Evolutionary conservation across 1,140 invertebrate species (phyloP), one percentile per base, ranked within the genome.

Genomic region (Solenopsis invicta): DNA sequence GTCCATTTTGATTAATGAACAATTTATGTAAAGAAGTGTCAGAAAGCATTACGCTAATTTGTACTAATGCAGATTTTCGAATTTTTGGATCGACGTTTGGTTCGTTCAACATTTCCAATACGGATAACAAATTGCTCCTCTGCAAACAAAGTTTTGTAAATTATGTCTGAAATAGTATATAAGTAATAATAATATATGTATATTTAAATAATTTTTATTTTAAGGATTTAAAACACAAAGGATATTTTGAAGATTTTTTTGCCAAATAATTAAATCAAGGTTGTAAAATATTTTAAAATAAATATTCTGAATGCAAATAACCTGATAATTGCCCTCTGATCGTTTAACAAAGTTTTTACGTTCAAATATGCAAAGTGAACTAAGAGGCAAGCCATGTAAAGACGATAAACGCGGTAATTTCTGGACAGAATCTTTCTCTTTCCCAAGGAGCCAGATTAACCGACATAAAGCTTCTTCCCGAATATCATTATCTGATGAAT

Each of bases 11-110:
- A 21, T 88, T 91, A 16, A 96, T 87, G 88, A 97, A 96, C 3
- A 94, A 85, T 82, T 95, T 94, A 82, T 97, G 96, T 24, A 96
- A 91, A 34, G 95, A 94, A 48, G 89, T 90, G 86, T 97, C 96
- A 52, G 96, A 95, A 64, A 96, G 90, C 95, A 97, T 96, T 3
- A 96, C 96, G 69, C 95, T 96, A 34, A 96, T 91, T 94, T 97
- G 96, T 12, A 96, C 95, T 24, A 97, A 93, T 61, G 96, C 96
- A 5, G 96, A 96, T 92, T 96, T 95, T 45, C 95, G 93, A 71
- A 96, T 95, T 75, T 95, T 95, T 21, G 96, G 96, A 91, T 97
- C 96, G 16, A 96, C 90, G 80, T 93, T 94, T 13, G 92, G 62
- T 1, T 94, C 91, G 37, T 91, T 92, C 34, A 95, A 76, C 91